phyloP scores from a whole-genome alignment of 2,888 invertebrate genomes.

The Flabesymbios commensalis region DNA sequence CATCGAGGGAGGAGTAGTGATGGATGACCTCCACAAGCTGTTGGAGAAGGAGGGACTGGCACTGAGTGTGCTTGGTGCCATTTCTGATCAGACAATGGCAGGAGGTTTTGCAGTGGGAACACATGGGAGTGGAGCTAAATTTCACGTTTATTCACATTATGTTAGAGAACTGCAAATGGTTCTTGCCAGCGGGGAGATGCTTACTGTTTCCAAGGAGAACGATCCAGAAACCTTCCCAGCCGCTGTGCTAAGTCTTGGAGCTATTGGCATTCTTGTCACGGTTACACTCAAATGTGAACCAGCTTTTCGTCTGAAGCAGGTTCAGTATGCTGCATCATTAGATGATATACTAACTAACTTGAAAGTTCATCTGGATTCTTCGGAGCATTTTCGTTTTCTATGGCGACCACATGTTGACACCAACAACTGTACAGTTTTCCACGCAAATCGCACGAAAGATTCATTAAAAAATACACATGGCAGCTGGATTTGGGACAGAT shows the following conservation, averaged over 20 bases:
- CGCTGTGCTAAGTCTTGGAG: conserved; percentile 48
- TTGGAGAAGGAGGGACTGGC: too few species aligned
- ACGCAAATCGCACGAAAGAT: too few species aligned
- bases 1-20: too few species aligned
- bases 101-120: conserved; percentile 57
- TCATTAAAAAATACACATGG: too few species aligned
- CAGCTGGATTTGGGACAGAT: too few species aligned
- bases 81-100: conserved; percentile 52
- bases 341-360: conserved; percentile 18
- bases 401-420: conserved; percentile 57
- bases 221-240: conserved; percentile 51
- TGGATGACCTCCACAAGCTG: too few species aligned
- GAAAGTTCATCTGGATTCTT: conserved; percentile 18
- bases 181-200: conserved; percentile 49
- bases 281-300: conserved; percentile 54
- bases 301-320: conserved; percentile 6
- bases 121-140: conserved; percentile 45
- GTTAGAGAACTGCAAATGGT: conserved; percentile 49
- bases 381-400: conserved; percentile 55
- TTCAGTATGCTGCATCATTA: conserved; percentile 18
- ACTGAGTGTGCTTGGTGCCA: too few species aligned
- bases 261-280: conserved; percentile 53
- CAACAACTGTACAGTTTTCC: too few species aligned
- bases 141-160: too few species aligned
- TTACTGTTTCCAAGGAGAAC: conserved; percentile 40